Base-by-base conservation (phyloP, 2,888 invertebrate species). In the Liposcelis brunnea region DNA sequence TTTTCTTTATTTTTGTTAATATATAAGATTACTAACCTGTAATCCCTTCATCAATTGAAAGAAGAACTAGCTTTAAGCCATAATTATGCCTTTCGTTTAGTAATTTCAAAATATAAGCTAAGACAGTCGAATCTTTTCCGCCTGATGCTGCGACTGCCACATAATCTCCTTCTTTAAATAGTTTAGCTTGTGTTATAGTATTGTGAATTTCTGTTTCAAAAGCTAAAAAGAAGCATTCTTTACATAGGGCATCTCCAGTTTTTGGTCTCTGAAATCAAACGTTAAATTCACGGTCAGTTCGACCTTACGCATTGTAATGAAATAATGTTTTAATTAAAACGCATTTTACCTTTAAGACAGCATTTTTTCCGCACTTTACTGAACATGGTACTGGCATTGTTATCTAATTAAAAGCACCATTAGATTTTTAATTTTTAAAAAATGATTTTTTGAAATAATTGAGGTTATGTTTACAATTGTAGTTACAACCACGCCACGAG, bases 41-140 rank as follows among this genome's bases (percentile, higher is more conserved):
- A 51, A 98, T 98, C 47, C 98, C 95, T 71, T 98, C 98, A 62
- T 99, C 98, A 51, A 99, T 91, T 0, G 97, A 98, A 33, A 99
- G 68, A 21, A 99, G 68, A 53, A 87, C 74, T 33, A 99, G 67
- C 47, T 94, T 75, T 11, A 99, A 65, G 1, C 86, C 89, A 66
- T 98, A 99, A 51, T 85, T 67, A 61, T 95, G 79, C 42, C 82
- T 74, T 55, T 89, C 77, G 61, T 99, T 98, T 10, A 99, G 68
- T 2, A 82, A 67, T 65, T 95, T 94, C 55, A 98, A 63, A 19
- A 93, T 77, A 60, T 94, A 84, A 0, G 97, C 97, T 46, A 99
- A 68, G 12, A 98, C 98, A 2, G 98, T 99, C 0, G 97, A 98
- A 63, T 99, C 98, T 68, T 89, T 89, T 21, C 90, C 90, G 26